Evolutionary conservation across 1,140 invertebrate genomes (phyloP).

Genomic region (Parasteatoda tepidariorum): DNA sequence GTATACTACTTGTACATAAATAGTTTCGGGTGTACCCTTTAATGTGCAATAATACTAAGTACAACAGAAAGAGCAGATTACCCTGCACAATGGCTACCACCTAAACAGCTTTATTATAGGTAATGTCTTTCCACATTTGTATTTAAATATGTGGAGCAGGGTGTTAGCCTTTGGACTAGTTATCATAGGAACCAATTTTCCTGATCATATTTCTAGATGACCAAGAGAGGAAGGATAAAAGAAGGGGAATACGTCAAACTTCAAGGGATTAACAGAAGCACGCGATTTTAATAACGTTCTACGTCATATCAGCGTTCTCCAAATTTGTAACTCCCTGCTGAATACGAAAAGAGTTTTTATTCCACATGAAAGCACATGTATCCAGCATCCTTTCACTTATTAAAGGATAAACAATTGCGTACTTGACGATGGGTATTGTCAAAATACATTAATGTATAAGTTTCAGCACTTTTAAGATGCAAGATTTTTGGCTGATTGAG

Average conservation of each 20-base stretch:
- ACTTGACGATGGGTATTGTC: too few species aligned
- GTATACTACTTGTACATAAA: conserved; percentile 58
- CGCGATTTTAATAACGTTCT: conserved; percentile 12
- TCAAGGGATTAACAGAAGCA: conserved; percentile 33
- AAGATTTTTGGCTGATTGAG: conserved; percentile 44
- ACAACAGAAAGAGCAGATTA: conserved; percentile 58
- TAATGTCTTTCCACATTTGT: conserved; percentile 30
- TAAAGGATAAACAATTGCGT: too few species aligned
- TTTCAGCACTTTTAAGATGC: conserved; percentile 45
- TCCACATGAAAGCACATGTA: background rate
- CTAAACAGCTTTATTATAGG: conserved; percentile 57
- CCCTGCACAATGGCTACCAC: conserved; percentile 54
- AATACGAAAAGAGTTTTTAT: background rate
- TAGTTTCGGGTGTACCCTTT: conserved; percentile 57
- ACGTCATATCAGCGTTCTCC: conserved; percentile 2
- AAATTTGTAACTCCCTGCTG: conserved; percentile 34
- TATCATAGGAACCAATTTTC: conserved; percentile 61
- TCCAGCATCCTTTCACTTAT: background rate
- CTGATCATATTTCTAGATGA: conserved; percentile 34
- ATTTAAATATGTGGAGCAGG: conserved; percentile 51
- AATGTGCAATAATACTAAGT: conserved; percentile 61
- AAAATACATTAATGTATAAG: too few species aligned
- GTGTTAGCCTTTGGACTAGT: conserved; percentile 60
- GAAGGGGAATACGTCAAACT: background rate
- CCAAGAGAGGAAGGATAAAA: conserved; percentile 45